phyloP scores from a whole-genome alignment of 2,113 vertebrate species.

The Paraplagusia blochii region DNA sequence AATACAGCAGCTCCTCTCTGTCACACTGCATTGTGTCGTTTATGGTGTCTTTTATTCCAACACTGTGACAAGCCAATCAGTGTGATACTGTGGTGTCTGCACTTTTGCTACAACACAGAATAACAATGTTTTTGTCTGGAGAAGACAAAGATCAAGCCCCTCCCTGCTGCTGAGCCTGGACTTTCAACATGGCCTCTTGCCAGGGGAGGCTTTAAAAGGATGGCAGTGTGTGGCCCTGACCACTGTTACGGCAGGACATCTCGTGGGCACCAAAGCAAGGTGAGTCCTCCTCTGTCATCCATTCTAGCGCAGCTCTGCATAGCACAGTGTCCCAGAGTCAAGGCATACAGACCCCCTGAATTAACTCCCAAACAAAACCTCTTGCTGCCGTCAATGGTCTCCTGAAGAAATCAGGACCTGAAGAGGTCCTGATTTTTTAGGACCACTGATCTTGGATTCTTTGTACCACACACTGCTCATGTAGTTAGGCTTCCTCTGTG shows the following conservation, averaged over 20 bases:
- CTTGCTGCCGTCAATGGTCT: not conserved
- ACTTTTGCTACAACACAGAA: conserved; percentile 76
- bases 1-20: not conserved
- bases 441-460: too few relatives aligned
- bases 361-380: conserved; percentile 10
- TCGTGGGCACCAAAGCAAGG: conserved; percentile 72
- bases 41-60: conserved; percentile 11
- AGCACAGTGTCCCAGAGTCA: not conserved
- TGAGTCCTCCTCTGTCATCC: conserved; percentile 65
- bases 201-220: conserved; percentile 83
- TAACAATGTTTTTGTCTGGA: conserved; percentile 69
- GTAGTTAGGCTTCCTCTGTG: too few relatives aligned
- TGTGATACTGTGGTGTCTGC: conserved; percentile 75
- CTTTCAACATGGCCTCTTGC: conserved; percentile 72
- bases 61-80: too few relatives aligned
- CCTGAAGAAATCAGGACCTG: too few relatives aligned
- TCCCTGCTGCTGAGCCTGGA: conserved; percentile 67
- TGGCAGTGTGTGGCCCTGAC: conserved; percentile 62
- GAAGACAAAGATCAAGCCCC: conserved; percentile 55
- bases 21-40: conserved; percentile 9
- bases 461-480: too few relatives aligned
- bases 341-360: conserved; percentile 2
- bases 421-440: too few relatives aligned
- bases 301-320: conserved; percentile 3
- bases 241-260: conserved; percentile 75